Base-by-base conservation (phyloP, 2,797 vertebrate species). In the Aulostomus chinensis region DNA sequence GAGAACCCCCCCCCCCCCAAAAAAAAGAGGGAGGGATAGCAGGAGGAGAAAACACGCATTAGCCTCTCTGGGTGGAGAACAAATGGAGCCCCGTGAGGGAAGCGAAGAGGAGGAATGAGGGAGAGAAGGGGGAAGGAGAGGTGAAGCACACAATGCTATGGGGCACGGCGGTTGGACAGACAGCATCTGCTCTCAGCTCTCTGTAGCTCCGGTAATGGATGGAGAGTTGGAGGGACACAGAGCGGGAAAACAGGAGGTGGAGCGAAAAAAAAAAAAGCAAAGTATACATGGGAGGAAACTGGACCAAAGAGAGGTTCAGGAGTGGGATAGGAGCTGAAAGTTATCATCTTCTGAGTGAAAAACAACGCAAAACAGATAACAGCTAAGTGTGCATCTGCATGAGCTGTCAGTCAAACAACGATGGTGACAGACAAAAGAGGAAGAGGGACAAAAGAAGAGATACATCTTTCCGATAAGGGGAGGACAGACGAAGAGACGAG, bases 401-500 rank as follows among this genome's bases (percentile, higher is more conserved):
- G n/a, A n/a, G n/a, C n/a, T n/a, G n/a, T n/a, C n/a, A n/a, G n/a
- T 93, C 90, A 92, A 93, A 91, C 86, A 89, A 6, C 87, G 89
- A 88, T 88, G 91, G 92, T 93, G 84, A 93, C 89, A 87, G 87
- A 91, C 91, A 93, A 92, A 94, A 76, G 78, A 59, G 54, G 55
- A 75, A 67, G 58, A 58, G 73, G 70, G 89, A 94, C 92, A 94
- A 94, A 94, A 93, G 91, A 36, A 90, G 86, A 90, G 92, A 93
- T 90, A 92, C 92, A 35, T 84, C 92, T 94, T 93, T 90, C 88
- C 89, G 87, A 92, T 81, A 91, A 91, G 91, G 95, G 94, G 94
- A 91, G n/a, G n/a, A n/a, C n/a, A n/a, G n/a, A n/a, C 90, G 91
- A 94, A 92, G 93, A 93, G 94, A 92, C 93, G 94, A 94, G 94